phyloP scores from a whole-genome alignment of 2,888 invertebrate genomes.

The Drosophila tripunctata region DNA sequence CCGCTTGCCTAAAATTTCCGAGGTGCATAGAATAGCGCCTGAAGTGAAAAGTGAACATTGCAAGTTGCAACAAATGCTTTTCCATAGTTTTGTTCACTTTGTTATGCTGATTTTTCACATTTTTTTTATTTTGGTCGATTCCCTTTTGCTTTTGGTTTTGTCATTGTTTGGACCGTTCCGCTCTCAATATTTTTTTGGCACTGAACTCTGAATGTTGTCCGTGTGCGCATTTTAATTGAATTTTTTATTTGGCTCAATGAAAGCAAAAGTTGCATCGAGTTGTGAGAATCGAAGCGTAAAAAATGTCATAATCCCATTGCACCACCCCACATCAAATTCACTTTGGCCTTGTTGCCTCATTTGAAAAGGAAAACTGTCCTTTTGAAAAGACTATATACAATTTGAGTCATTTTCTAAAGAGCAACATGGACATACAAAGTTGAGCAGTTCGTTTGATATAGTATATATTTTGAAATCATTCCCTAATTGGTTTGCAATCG shows the following conservation, averaged over 20 bases:
- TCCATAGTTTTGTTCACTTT: constrained; percentile 62
- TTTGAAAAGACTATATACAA: constrained; percentile 29
- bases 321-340: constrained; percentile 4
- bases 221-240: constrained; percentile 73
- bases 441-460: constrained; percentile 15
- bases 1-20: neutral
- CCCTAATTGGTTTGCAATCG: constrained; percentile 67
- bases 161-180: constrained; percentile 55
- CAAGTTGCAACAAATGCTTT: constrained; percentile 52
- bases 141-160: neutral
- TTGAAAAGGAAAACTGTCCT: constrained; percentile 3
- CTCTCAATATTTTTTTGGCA: constrained; percentile 64
- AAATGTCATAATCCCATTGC: constrained; percentile 64
- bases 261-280: constrained; percentile 63
- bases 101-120: constrained; percentile 63
- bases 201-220: constrained; percentile 39
- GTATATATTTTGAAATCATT: constrained; percentile 52
- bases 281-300: constrained; percentile 56
- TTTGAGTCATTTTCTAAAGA: constrained; percentile 1
- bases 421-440: constrained; percentile 17
- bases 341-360: neutral
- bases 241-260: constrained; percentile 71
- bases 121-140: constrained; percentile 17
- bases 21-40: neutral
- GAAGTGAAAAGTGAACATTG: constrained; percentile 29